A percentile compares a stretch with the other conserved stretches of the same genome.
Conservation (phyloP, 2,113 vertebrate genomes). For the Crocuta crocuta region DNA sequence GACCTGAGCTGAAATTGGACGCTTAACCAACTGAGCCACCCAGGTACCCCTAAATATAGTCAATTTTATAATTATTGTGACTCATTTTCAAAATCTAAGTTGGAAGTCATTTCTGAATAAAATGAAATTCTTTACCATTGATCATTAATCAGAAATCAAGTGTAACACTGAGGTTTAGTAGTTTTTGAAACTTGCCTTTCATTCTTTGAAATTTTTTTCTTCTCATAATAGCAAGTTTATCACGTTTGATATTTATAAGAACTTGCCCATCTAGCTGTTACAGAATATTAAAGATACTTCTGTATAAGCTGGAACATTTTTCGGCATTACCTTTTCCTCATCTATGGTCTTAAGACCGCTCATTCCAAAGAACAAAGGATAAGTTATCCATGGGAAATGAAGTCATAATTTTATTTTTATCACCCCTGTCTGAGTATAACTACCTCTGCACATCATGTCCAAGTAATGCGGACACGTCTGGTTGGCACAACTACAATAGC, state of each 20-base stretch:
- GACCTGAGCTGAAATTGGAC: no score
- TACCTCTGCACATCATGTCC: conserved; percentile 80
- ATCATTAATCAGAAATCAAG: conserved; percentile 32
- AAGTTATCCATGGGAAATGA: conserved; percentile 82
- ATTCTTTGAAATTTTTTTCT: neutral
- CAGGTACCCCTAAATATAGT: neutral
- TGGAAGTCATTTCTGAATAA: conserved; percentile 38
- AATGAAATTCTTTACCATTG: conserved; percentile 38
- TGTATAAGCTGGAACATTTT: conserved; percentile 47
- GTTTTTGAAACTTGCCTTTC: neutral
- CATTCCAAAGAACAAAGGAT: conserved; percentile 75
- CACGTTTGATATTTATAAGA: neutral
- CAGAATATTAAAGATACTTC: conserved; percentile 46
- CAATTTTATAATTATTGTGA: neutral
- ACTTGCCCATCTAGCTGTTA: neutral
- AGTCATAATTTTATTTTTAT: conserved; percentile 86
- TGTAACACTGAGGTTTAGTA: neutral
- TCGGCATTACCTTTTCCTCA: conserved; percentile 26
- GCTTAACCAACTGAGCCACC: no score
- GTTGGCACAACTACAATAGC: conserved; percentile 80
- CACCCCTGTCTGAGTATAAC: conserved; percentile 84
- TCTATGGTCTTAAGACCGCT: conserved; percentile 48
- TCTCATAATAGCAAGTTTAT: neutral
- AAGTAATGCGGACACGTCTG: conserved; percentile 82
- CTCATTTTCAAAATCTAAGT: conserved; percentile 37